Evolutionary conservation across 2,888 invertebrate genomes (phyloP), one percentile per base, ranked within the genome.

Genomic region (Nemotelus nigrinus): DNA sequence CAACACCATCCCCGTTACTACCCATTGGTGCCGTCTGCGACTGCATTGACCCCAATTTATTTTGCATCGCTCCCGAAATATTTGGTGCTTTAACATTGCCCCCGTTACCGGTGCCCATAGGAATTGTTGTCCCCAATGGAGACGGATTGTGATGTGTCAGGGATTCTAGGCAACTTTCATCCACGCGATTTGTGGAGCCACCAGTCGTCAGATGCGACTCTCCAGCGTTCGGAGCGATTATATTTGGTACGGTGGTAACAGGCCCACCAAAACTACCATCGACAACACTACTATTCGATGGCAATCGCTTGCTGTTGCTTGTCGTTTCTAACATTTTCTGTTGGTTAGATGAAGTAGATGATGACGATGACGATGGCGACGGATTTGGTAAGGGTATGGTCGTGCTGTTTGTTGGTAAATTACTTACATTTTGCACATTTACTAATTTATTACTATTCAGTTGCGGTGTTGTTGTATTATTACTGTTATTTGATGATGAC

Each of bases 1-100:
- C 72, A 39, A 41, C 48, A 45, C 76, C 70, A 63, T 76, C 67
- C 74, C 94, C 76, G 80, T 79, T 78, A 77, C 67, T 78, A 76
- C 80, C 79, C 80, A 80, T 77, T 68, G 81, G 47, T 71, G 70
- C 72, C 77, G 79, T 45, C 72, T 78, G 53, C 79, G 80, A 58
- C 77, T 79, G 53, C 76, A 77, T 6, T 76, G 81, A 58, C 80
- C 82, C 57, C 78, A 80, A 67, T 80, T 80, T 79, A 75, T 80
- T 72, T 63, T 80, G 64, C 77, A 78, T 53, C 7, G 43, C 60
- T n/a, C 48, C 7, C 3, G 67, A 39, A 48, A 55, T 8, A 48
- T 39, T 3, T 2, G 43, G 6, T 7, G 10, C 55, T 41, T 47
- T 47, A 3, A 43, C 44, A 41, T 43, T 39, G 5, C n/a, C 47